phyloP scores from a whole-genome alignment of 2,888 invertebrate species.

The Leucophora obtusa region DNA sequence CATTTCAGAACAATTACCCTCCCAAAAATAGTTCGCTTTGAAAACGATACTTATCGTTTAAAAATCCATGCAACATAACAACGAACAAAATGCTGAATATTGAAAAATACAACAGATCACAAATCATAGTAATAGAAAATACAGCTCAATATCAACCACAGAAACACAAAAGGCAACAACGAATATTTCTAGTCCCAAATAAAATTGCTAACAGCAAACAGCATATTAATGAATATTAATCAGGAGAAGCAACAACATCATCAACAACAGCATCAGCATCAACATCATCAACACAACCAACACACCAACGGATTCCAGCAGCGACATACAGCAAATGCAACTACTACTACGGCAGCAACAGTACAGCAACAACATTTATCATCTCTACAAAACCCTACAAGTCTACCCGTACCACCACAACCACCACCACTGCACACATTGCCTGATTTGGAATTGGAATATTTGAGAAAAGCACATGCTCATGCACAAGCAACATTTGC shows the following conservation, averaged over 20 bases:
- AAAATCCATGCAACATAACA: slow-evolving; percentile 39
- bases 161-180: slow-evolving; percentile 39
- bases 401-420: slow-evolving; percentile 51
- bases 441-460: slow-evolving; percentile 66
- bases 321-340: slow-evolving; percentile 54
- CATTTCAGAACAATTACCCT: slow-evolving; percentile 26
- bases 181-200: slow-evolving; percentile 70
- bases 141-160: slow-evolving; percentile 41
- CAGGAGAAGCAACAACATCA: slow-evolving; percentile 69
- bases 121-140: slow-evolving; percentile 19
- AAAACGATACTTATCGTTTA: slow-evolving; percentile 29
- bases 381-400: slow-evolving; percentile 49
- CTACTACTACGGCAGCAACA: slow-evolving; percentile 15
- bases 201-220: slow-evolving; percentile 67
- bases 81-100: slow-evolving; percentile 62
- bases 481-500: slow-evolving; percentile 68
- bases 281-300: slow-evolving; percentile 65
- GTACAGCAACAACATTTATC: slow-evolving; percentile 66
- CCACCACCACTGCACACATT: slow-evolving; percentile 63
- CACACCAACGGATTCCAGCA: slow-evolving; percentile 68
- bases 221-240: slow-evolving; percentile 76
- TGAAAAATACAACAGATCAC: slow-evolving; percentile 39
- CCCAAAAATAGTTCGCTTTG: not conserved
- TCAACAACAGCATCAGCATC: slow-evolving; percentile 61
- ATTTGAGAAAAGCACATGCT: slow-evolving; percentile 68